These are phyloP conservation scores for Colinus virginianus DNA, from an alignment of 2,113 vertebrate species.

Conservation along the genomic window DNA sequence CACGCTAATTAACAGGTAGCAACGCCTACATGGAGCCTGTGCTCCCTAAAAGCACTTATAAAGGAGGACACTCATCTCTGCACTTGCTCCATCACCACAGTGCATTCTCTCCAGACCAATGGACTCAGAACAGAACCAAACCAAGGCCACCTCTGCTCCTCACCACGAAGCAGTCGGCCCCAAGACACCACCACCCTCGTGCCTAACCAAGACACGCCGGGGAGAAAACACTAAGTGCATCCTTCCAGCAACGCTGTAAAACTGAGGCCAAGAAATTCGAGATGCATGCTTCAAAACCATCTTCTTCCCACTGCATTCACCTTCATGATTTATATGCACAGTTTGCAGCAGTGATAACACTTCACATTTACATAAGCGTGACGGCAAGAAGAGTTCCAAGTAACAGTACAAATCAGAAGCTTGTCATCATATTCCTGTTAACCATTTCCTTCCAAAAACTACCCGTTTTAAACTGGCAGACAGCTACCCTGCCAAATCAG, in stretches of 20 bases:
- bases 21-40: background rate
- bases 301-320: background rate
- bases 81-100: background rate
- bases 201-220: fast-evolving
- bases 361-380: background rate
- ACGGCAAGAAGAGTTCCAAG: constrained; percentile 7
- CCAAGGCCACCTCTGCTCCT: background rate
- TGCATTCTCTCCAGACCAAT: background rate
- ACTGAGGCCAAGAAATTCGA: constrained; percentile 4
- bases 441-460: background rate
- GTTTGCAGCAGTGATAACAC: background rate
- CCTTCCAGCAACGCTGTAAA: background rate
- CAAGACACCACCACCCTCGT: background rate
- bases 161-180: background rate
- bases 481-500: background rate
- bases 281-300: background rate
- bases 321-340: background rate
- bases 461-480: background rate
- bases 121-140: background rate
- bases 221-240: background rate
- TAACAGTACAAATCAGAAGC: background rate
- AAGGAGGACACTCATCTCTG: background rate
- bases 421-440: background rate
- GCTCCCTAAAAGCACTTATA: background rate
- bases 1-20: background rate